phyloP scores from a whole-genome alignment of 2,797 vertebrate genomes.

The Labeo calbasu region DNA sequence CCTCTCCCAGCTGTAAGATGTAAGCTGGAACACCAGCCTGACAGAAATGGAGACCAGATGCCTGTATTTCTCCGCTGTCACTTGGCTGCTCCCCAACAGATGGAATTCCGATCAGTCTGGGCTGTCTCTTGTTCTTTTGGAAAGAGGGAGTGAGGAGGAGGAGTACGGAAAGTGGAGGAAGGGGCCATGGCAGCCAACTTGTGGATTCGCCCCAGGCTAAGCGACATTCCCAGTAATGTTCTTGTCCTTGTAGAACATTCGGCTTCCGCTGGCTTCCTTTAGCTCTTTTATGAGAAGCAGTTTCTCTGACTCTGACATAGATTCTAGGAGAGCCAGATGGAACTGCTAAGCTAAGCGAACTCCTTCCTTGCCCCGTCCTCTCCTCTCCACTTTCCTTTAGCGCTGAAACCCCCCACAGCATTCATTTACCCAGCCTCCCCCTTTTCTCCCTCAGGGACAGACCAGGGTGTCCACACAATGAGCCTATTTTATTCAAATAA shows the following conservation, averaged over 20 bases:
- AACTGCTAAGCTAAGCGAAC: conserved; percentile 78
- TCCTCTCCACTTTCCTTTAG: conserved; percentile 64
- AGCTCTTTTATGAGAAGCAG: conserved; percentile 80
- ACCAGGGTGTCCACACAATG: conserved; percentile 82
- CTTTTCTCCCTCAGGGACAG: conserved; percentile 67
- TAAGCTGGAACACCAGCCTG: conserved; percentile 87
- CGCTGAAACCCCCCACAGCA: conserved; percentile 17
- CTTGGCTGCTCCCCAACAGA: conserved; percentile 90
- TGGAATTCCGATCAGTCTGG: conserved; percentile 95
- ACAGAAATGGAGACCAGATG: conserved; percentile 92
- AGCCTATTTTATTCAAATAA: conserved; percentile 87
- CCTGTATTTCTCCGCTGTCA: conserved; percentile 88
- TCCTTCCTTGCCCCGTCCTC: conserved; percentile 67
- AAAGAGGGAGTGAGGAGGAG: conserved; percentile 53
- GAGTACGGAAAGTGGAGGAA: conserved; percentile 82
- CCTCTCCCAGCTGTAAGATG: conserved; percentile 81
- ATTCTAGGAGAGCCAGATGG: conserved; percentile 97
- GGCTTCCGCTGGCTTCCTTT: conserved; percentile 87
- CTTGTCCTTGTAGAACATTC: conserved; percentile 99
- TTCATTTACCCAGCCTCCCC: conserved; percentile 28
- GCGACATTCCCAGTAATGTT: conserved; percentile 99
- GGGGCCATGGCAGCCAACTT: conserved; percentile 89
- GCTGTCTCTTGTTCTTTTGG: conserved; percentile 55
- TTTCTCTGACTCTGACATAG: conserved; percentile 95
- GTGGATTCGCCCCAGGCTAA: conserved; percentile 90